Evolutionary conservation across 2,888 invertebrate genomes (phyloP).

Genomic region (Leistus spinibarbis): DNA sequence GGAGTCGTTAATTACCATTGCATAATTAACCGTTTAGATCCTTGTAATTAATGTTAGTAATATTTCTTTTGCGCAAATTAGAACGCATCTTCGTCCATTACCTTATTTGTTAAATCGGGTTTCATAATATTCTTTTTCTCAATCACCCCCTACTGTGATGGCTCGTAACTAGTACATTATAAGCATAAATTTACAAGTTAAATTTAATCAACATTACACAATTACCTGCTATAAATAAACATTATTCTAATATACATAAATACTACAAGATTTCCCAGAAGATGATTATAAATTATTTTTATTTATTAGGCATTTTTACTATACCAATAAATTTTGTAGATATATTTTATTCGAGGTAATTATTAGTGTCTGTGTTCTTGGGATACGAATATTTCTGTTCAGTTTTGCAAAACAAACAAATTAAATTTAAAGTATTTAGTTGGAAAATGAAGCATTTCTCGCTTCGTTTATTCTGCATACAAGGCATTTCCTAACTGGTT

Average conservation of each 20-base stretch:
- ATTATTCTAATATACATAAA: not conserved
- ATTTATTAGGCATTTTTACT: not conserved
- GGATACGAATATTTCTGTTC: no score
- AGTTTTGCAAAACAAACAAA: no score
- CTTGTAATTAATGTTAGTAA: not conserved
- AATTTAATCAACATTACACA: conserved; percentile 24
- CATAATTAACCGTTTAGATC: not conserved
- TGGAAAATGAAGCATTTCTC: no score
- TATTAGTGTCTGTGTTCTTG: no score
- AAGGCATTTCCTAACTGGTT: no score
- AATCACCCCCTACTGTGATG: conserved; percentile 5
- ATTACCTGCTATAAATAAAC: conserved; percentile 6
- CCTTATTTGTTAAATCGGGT: conserved; percentile 27
- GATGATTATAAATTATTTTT: not conserved
- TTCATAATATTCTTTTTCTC: conserved; percentile 12
- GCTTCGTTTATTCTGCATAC: no score
- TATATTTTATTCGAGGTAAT: not conserved
- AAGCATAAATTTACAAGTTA: conserved; percentile 30
- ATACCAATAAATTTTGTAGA: not conserved
- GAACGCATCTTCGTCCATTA: not conserved
- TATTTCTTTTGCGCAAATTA: not conserved
- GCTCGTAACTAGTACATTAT: conserved; percentile 19
- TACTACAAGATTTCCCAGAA: not conserved
- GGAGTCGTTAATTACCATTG: no score
- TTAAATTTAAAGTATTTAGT: no score